phyloP scores from a whole-genome alignment of 2,888 invertebrate genomes.

The Litoditis marina region DNA sequence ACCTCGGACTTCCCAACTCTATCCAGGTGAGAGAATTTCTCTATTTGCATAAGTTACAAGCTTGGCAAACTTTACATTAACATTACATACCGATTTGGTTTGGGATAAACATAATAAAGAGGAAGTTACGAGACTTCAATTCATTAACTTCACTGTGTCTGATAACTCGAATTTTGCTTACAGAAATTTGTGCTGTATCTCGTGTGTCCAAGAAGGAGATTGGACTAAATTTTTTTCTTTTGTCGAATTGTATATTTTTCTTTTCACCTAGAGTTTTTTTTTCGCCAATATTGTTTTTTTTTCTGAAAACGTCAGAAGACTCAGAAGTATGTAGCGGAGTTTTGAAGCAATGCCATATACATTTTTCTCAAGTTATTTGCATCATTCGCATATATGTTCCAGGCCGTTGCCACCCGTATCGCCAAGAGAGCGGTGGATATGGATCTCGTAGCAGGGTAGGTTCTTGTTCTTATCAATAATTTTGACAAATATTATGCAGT shows the following conservation, averaged over 20 bases:
- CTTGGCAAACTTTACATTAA: too few species aligned
- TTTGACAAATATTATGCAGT: not conserved
- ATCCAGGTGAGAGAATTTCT: slow-evolving; percentile 62
- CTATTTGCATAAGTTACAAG: slow-evolving; percentile 87
- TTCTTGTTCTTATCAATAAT: slow-evolving; percentile 18
- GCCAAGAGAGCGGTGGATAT: slow-evolving; percentile 92
- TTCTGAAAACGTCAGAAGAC: too few species aligned
- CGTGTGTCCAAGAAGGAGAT: slow-evolving; percentile 95
- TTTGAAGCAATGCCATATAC: too few species aligned
- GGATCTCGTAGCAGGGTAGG: slow-evolving; percentile 87
- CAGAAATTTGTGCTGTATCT: slow-evolving; percentile 95
- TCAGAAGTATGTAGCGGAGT: not conserved
- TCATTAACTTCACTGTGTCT: too few species aligned
- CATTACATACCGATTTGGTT: not conserved
- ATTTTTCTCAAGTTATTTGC: not conserved
- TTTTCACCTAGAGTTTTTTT: too few species aligned
- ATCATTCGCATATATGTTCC: too few species aligned
- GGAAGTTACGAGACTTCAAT: too few species aligned
- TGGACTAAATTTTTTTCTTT: too few species aligned
- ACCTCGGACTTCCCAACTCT: slow-evolving; percentile 72
- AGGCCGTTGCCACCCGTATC: slow-evolving; percentile 84
- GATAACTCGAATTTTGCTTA: too few species aligned
- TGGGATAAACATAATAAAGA: too few species aligned
- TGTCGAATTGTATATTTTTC: too few species aligned
- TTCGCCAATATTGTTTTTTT: too few species aligned